Evolutionary conservation across 2,113 vertebrate genomes (phyloP).

Genomic region (Actinemys pallida): DNA sequence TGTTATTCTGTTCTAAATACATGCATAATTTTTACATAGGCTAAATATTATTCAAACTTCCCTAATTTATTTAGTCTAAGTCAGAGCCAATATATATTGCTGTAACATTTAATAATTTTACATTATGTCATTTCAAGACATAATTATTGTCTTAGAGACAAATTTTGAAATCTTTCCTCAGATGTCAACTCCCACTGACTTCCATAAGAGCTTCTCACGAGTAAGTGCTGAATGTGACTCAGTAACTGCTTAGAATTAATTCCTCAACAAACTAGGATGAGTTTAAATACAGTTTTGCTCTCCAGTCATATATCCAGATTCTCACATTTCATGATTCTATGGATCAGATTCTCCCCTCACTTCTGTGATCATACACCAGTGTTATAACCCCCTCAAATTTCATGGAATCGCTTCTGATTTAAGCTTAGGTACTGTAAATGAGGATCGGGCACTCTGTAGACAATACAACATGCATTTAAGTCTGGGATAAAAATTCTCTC

Average conservation of each 20-base stretch:
- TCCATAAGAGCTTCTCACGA: not conserved
- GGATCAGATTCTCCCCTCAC: too few species aligned
- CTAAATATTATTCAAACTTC: not conserved
- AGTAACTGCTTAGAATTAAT: not conserved
- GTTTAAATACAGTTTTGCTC: not conserved
- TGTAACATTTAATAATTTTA: not conserved
- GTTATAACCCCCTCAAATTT: not conserved
- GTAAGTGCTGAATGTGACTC: not conserved
- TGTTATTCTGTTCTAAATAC: not conserved
- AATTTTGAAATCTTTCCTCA: accelerated
- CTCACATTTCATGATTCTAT: not conserved
- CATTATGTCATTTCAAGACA: not conserved
- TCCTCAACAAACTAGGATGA: not conserved
- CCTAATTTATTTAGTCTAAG: not conserved
- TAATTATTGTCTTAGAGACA: not conserved
- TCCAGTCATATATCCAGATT: not conserved
- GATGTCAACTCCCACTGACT: not conserved
- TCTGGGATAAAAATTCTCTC: not conserved
- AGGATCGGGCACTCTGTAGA: not conserved
- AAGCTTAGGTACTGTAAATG: not conserved
- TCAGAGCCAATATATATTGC: not conserved
- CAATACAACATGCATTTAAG: accelerated
- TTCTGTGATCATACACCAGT: not conserved
- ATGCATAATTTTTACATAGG: accelerated
- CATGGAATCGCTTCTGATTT: not conserved